These are phyloP conservation scores for Gadopsis bispinosus DNA, from an alignment of 2,797 vertebrate species.

Conservation along the genomic window DNA sequence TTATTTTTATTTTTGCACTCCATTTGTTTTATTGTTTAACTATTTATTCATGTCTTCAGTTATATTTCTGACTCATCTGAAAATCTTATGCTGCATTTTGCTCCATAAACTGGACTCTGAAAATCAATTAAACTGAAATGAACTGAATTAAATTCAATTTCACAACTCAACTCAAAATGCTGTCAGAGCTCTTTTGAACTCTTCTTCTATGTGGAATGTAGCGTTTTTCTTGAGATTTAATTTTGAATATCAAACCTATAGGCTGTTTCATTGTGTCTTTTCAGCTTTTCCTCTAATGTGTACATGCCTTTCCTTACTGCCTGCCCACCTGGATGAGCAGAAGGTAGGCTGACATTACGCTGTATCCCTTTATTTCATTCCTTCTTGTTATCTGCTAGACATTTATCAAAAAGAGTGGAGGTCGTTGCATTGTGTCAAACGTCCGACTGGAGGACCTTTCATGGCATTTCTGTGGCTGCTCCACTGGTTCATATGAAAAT, in stretches of 20 bases:
- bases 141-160: background rate
- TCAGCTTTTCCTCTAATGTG: constrained; percentile 53
- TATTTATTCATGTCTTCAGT: background rate
- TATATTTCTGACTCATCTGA: background rate
- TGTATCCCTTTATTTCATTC: background rate
- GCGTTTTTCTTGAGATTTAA: accelerated
- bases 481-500: background rate
- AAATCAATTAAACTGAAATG: background rate
- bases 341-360: constrained; percentile 67
- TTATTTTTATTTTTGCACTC: background rate
- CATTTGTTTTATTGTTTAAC: background rate
- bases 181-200: background rate
- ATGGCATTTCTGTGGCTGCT: constrained; percentile 4
- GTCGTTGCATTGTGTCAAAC: constrained; percentile 2
- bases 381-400: constrained; percentile 1
- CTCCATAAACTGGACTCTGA: background rate
- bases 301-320: constrained; percentile 56
- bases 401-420: background rate
- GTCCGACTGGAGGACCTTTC: constrained; percentile 2
- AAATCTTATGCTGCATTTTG: background rate
- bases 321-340: constrained; percentile 69
- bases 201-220: background rate
- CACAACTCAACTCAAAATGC: background rate
- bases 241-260: constrained; percentile 7
- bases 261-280: constrained; percentile 35